Evolutionary conservation across 2,888 invertebrate species (phyloP).

Genomic region (Cotesia congregata): DNA sequence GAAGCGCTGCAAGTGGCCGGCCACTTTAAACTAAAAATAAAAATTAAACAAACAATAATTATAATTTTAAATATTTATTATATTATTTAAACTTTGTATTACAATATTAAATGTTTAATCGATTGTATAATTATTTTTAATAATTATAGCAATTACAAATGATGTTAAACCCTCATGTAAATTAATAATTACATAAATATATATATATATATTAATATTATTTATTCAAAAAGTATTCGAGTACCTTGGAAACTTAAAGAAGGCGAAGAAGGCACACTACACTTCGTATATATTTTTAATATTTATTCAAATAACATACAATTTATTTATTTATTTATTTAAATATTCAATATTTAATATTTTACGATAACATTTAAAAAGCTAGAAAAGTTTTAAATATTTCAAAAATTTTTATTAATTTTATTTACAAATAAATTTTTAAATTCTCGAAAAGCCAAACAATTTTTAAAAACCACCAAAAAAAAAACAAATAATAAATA

Average conservation of each 20-base stretch:
- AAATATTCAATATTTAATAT: not conserved
- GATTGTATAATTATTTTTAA: not conserved
- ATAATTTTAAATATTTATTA: not conserved
- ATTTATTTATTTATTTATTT: not conserved
- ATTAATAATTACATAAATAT: not conserved
- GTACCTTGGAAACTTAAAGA: conserved; percentile 47
- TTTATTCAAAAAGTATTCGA: not conserved
- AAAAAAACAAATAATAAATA: not conserved
- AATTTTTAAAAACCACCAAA: not conserved
- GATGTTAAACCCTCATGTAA: not conserved
- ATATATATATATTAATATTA: not conserved
- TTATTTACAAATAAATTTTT: not conserved
- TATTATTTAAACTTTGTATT: not conserved
- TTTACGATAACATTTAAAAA: not conserved
- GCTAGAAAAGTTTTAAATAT: not conserved
- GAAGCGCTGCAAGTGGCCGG: too few species aligned
- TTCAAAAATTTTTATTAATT: not conserved
- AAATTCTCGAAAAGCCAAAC: not conserved
- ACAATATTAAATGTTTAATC: not conserved
- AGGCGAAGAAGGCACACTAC: conserved; percentile 65
- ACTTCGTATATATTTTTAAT: conserved; percentile 50
- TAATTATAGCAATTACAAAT: not conserved
- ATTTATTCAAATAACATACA: conserved; percentile 14
- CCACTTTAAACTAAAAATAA: not conserved
- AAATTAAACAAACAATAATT: not conserved